phyloP scores from a whole-genome alignment of 2,888 invertebrate genomes.

The Mythimna vitellina region DNA sequence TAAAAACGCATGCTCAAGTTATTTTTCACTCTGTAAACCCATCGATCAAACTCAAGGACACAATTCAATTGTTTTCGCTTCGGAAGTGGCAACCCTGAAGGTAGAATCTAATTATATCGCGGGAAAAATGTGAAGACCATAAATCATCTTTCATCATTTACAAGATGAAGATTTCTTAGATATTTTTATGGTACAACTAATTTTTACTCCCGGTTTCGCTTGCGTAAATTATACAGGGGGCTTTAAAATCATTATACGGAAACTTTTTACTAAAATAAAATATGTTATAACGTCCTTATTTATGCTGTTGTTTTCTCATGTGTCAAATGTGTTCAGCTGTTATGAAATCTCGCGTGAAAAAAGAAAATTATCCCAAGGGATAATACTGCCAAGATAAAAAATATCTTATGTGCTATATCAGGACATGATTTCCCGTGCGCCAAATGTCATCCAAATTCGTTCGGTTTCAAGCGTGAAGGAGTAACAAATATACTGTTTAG shows the following conservation, averaged over 20 bases:
- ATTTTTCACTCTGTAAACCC: conserved; percentile 31
- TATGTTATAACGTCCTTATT: background rate
- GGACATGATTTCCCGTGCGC: too few species aligned
- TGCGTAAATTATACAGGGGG: background rate
- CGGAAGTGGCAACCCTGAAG: conserved; percentile 58
- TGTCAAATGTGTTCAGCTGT: background rate
- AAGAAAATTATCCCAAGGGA: too few species aligned
- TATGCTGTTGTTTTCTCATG: background rate
- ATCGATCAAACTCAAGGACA: conserved; percentile 52
- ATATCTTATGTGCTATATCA: too few species aligned
- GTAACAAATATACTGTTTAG: too few species aligned
- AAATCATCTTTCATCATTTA: conserved; percentile 83
- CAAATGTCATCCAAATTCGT: too few species aligned
- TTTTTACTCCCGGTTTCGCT: background rate
- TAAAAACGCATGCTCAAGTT: conserved; percentile 8
- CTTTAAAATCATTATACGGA: too few species aligned
- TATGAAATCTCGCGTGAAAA: background rate
- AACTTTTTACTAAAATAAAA: too few species aligned
- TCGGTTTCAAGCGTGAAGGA: too few species aligned
- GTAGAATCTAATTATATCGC: conserved; percentile 73
- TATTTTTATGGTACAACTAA: conserved; percentile 32
- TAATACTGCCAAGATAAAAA: too few species aligned
- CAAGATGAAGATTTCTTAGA: conserved; percentile 56
- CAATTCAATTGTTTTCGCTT: conserved; percentile 52
- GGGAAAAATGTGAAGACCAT: conserved; percentile 74